Conservation (phyloP, 2,113 vertebrate genomes). For the Neomonachus schauinslandi region DNA sequence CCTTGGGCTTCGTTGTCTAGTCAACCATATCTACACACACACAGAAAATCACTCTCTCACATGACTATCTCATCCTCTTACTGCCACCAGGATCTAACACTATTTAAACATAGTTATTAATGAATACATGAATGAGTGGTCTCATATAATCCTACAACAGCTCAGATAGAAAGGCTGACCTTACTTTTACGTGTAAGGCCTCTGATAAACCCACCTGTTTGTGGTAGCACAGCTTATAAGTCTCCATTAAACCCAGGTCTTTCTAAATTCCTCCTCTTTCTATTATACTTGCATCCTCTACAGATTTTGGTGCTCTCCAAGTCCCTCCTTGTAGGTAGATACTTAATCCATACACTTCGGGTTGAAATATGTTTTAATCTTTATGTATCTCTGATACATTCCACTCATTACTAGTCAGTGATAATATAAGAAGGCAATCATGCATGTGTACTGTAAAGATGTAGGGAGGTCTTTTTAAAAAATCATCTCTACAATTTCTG, state of each 20-base stretch:
- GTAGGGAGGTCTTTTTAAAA: not conserved
- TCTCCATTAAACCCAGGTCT: not conserved
- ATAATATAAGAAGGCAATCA: not conserved
- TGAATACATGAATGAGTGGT: not conserved
- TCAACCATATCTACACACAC: not conserved
- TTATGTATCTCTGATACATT: not conserved
- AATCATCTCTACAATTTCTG: not conserved
- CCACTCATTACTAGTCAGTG: not conserved
- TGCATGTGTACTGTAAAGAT: not conserved
- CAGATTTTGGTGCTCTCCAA: not conserved
- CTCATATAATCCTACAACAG: not conserved
- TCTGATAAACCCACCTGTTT: not conserved
- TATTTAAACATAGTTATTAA: not conserved
- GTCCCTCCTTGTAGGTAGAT: not conserved
- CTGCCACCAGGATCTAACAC: not conserved
- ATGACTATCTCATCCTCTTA: not conserved
- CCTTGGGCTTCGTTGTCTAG: not conserved
- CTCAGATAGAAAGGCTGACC: not conserved
- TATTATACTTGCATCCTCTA: not conserved
- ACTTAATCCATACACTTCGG: not conserved
- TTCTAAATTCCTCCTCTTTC: not conserved
- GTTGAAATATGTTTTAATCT: constrained; percentile 5
- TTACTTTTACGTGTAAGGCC: not conserved
- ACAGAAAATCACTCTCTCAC: not conserved
- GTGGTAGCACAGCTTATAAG: not conserved